Percentiles rank a stretch among this genome's conserved stretches.
Evolutionary conservation across 2,113 vertebrate species (phyloP).

Genomic region (Gallinago jamesoni): DNA sequence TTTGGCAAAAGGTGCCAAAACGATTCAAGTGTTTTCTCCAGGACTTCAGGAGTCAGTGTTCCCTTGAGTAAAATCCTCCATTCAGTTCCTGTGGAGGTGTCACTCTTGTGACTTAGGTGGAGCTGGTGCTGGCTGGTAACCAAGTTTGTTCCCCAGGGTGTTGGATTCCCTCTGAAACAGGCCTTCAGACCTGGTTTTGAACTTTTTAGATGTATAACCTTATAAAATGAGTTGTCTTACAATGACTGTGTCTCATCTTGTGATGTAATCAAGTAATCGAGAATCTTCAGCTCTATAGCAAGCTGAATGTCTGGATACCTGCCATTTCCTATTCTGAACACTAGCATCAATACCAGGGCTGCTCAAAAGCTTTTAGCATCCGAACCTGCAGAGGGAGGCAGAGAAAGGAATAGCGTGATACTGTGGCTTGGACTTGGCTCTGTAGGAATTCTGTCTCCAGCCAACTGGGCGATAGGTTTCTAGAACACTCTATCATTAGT

Average conservation of each 20-base stretch:
- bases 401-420: not conserved
- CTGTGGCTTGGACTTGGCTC: not conserved
- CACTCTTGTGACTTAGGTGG: not conserved
- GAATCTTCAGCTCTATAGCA: not conserved
- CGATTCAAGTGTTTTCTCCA: not conserved
- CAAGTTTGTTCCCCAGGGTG: not conserved
- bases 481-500: not conserved
- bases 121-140: not conserved
- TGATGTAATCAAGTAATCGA: not conserved
- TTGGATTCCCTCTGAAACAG: not conserved
- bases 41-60: not conserved
- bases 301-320: not conserved
- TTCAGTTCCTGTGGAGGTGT: not conserved
- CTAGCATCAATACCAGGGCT: not conserved
- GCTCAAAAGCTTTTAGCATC: not conserved
- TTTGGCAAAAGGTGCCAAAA: not conserved
- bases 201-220: not conserved
- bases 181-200: not conserved
- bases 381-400: not conserved
- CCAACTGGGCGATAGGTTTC: not conserved
- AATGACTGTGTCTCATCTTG: not conserved
- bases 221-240: not conserved
- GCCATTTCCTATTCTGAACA: not conserved
- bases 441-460: not conserved
- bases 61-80: not conserved